These are phyloP conservation scores for Pyrgus malvae DNA, from an alignment of 2,888 invertebrate species.

Conservation along the genomic window DNA sequence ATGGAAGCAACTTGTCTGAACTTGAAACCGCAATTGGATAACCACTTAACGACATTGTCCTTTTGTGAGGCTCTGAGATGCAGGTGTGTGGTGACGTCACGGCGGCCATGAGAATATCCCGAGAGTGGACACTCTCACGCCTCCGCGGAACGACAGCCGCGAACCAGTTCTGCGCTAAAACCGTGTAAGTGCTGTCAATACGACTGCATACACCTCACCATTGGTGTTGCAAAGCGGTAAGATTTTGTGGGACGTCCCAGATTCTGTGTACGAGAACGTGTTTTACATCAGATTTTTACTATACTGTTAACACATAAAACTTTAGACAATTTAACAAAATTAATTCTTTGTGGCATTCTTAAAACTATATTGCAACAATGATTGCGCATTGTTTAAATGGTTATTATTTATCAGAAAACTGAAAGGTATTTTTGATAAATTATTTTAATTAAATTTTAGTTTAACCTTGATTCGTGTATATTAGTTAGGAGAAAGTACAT, in stretches of 20 bases:
- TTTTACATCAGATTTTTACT: too few species aligned
- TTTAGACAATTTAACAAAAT: too few species aligned
- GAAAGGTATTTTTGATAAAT: too few species aligned
- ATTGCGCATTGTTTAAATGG: too few species aligned
- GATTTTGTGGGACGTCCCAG: constrained; percentile 4
- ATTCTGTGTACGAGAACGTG: not conserved
- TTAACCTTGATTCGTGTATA: too few species aligned
- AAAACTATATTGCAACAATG: too few species aligned
- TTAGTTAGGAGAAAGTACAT: too few species aligned
- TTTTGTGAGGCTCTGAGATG: constrained; percentile 52
- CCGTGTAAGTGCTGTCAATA: constrained; percentile 69
- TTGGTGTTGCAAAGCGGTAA: constrained; percentile 8
- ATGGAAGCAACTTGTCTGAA: constrained; percentile 54
- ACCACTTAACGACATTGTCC: constrained; percentile 64
- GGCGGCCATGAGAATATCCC: constrained; percentile 69
- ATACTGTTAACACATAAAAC: too few species aligned
- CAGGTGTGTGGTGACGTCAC: constrained; percentile 74
- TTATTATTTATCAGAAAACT: too few species aligned
- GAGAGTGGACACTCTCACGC: constrained; percentile 75
- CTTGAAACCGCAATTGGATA: constrained; percentile 68
- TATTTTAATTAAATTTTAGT: too few species aligned
- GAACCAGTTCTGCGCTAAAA: constrained; percentile 68
- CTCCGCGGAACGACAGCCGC: constrained; percentile 64
- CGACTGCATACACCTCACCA: constrained; percentile 42
- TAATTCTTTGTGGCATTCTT: too few species aligned